phyloP scores from a whole-genome alignment of 2,888 invertebrate species.

The Sinelater perroti region DNA sequence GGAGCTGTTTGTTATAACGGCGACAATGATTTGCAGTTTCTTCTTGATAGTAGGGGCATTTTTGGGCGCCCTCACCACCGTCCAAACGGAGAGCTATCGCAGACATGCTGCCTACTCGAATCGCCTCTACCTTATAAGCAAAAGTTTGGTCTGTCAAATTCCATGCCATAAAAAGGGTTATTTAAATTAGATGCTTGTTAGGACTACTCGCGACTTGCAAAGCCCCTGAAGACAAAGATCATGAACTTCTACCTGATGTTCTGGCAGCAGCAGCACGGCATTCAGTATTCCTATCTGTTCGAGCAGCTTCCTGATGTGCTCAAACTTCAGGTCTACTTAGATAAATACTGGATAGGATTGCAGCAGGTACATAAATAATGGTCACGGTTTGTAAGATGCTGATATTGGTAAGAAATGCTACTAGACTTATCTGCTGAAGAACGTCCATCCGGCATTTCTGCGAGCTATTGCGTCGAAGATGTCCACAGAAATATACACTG shows the following conservation, averaged over 20 bases:
- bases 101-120: conserved; percentile 36
- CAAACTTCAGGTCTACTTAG: conserved; percentile 40
- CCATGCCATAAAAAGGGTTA: neutral
- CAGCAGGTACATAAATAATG: conserved; percentile 37
- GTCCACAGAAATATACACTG: conserved; percentile 42
- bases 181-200: neutral
- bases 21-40: conserved; percentile 39
- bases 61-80: conserved; percentile 43
- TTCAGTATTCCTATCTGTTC: conserved; percentile 34
- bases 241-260: conserved; percentile 41
- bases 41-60: conserved; percentile 41
- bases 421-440: conserved; percentile 40
- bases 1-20: conserved; percentile 34
- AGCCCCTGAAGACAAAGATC: conserved; percentile 34
- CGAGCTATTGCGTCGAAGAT: conserved; percentile 41
- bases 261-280: conserved; percentile 42
- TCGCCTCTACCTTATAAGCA: conserved; percentile 32
- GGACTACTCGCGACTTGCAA: conserved; percentile 31
- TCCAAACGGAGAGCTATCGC: conserved; percentile 41
- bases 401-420: conserved; percentile 4
- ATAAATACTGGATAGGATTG: conserved; percentile 44
- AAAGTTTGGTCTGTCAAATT: conserved; percentile 13
- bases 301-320: conserved; percentile 37
- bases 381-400: neutral
- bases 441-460: conserved; percentile 40